Base-by-base conservation (phyloP, 2,888 invertebrate species). In the Ypsolopha sequella region DNA sequence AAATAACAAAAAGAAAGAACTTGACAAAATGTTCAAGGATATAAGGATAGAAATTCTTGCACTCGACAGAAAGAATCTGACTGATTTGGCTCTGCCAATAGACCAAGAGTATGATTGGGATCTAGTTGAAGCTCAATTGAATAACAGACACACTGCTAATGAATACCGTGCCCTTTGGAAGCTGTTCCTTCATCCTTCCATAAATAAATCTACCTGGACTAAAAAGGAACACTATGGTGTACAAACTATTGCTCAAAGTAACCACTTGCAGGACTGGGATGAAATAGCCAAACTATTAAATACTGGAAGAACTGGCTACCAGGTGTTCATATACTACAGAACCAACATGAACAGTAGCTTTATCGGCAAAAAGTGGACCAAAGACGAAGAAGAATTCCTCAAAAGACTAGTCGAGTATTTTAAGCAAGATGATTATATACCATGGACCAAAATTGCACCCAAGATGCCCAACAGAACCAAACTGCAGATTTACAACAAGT, bases 151-250 rank as follows among this genome's bases (percentile, higher is more conserved):
- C 61, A 85, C 87, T 0, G 74, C 89, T 0, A 75, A 80, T 8
- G 92, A 92, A 64, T 94, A 93, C 64, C 76, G 87, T 59, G 86
- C 91, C 0, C 88, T 93, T 65, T 95, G 94, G 94, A 89, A 89
- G 53, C 80, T 91, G 24, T 92, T 90, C 62, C 68, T 93, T 47
- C 91, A 92, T 67, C 93, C 94, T 0, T 70, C 84, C 11, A 85
- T 93, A 11, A 93, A 90, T 56, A 93, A 64, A 64, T 64, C 52
- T 14, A 55, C 51, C 41, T 86, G 85, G 86, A 62, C 57, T 7
- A 70, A 65, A 56, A 13, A 41, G 48, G 85, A 86, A 54, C 76
- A 79, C 51, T 48, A 55, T 6, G 47, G 54, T 1, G 58, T 85
- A 41, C 69, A 76, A 53, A 61, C 58, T 54, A 61, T 84, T 49